Percentiles rank a stretch among this genome's conserved stretches.
These are phyloP conservation scores for Neomonachus schauinslandi DNA, from an alignment of 2,113 vertebrate species.

Conservation along the genomic window DNA sequence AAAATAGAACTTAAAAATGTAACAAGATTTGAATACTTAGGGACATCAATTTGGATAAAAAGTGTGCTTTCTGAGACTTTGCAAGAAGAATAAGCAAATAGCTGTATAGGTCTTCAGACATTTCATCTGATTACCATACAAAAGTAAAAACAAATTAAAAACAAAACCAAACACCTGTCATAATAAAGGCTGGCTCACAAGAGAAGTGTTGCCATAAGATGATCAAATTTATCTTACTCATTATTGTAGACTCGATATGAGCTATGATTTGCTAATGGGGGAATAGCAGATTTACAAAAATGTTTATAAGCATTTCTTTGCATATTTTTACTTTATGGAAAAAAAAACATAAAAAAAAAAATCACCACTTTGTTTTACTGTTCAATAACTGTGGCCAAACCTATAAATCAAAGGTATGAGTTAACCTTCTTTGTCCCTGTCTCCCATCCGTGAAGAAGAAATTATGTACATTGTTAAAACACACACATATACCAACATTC, in stretches of 20 bases:
- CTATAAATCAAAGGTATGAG: neutral
- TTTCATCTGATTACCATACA: neutral
- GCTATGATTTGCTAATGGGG: neutral
- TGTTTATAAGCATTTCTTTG: neutral
- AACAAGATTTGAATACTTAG: neutral
- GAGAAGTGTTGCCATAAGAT: neutral
- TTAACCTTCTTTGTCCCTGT: neutral
- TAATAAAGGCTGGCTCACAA: neutral
- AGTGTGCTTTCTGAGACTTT: neutral
- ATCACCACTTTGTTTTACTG: neutral
- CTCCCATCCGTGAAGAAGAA: neutral
- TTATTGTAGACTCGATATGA: neutral
- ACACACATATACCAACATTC: neutral
- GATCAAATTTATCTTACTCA: neutral
- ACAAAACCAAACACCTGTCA: neutral
- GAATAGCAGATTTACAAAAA: neutral
- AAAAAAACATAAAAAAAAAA: neutral
- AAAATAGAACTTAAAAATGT: neutral
- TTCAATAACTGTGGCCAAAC: neutral
- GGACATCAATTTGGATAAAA: neutral
- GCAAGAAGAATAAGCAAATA: neutral
- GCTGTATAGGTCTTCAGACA: neutral
- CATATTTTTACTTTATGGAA: conserved; percentile 11
- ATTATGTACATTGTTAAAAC: neutral
- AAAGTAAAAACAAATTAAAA: conserved; percentile 34